These are phyloP conservation scores for Ariolimax columbianus DNA, from an alignment of 2,888 invertebrate species.

Conservation along the genomic window DNA sequence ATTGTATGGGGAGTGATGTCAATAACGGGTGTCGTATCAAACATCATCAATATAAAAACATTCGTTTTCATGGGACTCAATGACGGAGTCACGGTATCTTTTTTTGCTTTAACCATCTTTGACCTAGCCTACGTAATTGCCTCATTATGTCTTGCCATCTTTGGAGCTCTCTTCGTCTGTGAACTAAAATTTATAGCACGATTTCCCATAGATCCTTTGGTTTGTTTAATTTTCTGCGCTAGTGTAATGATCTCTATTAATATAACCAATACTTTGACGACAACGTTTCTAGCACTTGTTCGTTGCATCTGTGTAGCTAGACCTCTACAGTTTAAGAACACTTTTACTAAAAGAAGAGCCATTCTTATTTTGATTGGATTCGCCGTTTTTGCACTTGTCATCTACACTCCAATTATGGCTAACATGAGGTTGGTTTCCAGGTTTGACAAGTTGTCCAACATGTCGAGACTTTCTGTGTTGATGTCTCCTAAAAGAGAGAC, in stretches of 20 bases:
- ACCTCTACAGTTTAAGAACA: constrained; percentile 29
- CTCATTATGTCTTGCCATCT: neutral
- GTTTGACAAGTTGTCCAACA: neutral
- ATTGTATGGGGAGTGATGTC: neutral
- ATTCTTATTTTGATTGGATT: neutral
- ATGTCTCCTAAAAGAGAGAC: constrained; percentile 13
- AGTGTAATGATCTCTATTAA: neutral
- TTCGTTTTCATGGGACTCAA: neutral
- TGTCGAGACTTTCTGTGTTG: neutral
- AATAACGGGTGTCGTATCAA: neutral
- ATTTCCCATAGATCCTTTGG: neutral
- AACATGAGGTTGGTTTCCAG: neutral
- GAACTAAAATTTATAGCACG: neutral
- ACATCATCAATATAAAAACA: neutral
- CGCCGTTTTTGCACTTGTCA: neutral
- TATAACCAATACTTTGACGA: constrained; percentile 8
- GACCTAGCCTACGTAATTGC: neutral
- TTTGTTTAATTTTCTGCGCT: neutral
- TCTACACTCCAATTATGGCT: constrained; percentile 2
- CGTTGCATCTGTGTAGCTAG: constrained; percentile 38
- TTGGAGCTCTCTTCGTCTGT: neutral
- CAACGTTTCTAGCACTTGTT: constrained; percentile 27
- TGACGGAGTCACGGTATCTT: neutral
- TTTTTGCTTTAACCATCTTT: neutral
- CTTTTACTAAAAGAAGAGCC: neutral